Evolutionary conservation across 1,140 invertebrate species (phyloP).

Genomic region (Laupala kohalensis): DNA sequence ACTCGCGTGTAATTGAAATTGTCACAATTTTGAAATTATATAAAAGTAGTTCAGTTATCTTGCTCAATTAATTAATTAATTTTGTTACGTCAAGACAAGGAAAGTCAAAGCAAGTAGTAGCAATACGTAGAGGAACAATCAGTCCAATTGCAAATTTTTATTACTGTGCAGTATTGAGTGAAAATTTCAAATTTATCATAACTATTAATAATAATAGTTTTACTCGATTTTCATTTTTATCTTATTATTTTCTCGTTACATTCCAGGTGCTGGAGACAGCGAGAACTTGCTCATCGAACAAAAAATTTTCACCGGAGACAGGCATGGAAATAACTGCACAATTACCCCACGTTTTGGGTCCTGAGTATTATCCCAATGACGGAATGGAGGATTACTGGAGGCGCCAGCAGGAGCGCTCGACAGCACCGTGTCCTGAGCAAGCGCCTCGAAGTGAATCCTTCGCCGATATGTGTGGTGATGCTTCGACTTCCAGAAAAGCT

Average conservation of each 20-base stretch:
- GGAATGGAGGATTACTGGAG: not conserved
- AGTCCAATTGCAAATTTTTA: no score
- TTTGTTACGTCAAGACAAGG: no score
- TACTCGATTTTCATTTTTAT: not conserved
- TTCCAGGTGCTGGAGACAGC: not conserved
- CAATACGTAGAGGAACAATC: no score
- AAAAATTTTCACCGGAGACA: not conserved
- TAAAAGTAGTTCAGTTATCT: no score
- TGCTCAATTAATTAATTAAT: no score
- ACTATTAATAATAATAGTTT: not conserved
- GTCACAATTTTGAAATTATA: no score
- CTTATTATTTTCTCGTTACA: no score
- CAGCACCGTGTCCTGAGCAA: not conserved
- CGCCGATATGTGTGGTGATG: no score
- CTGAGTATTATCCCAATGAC: not conserved
- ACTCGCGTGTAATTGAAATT: no score
- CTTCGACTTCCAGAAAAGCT: no score
- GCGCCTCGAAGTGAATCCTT: not conserved
- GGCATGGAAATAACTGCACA: not conserved
- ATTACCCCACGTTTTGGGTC: not conserved
- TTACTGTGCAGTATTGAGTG: not conserved
- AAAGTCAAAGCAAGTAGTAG: no score
- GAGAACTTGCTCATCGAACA: not conserved
- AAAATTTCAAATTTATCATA: not conserved
- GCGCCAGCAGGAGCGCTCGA: not conserved